Evolutionary conservation across 2,888 invertebrate species (phyloP).

Genomic region (Acanthococcus lagerstroemiae): DNA sequence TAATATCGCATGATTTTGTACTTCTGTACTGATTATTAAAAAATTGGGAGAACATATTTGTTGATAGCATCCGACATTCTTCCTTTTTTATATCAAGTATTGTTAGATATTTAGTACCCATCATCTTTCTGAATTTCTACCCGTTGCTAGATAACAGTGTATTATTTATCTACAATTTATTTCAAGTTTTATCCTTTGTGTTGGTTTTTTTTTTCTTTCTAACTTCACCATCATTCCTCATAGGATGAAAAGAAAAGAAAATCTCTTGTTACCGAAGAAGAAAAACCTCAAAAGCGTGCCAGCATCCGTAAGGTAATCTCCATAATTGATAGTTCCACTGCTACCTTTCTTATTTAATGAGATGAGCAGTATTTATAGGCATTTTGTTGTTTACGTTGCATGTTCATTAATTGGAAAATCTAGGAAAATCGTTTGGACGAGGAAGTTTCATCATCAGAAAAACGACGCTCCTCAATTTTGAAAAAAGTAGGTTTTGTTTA

Average conservation of each 20-base stretch:
- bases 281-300: background rate
- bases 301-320: background rate
- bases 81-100: too few relatives aligned
- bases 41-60: too few relatives aligned
- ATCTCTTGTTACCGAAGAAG: background rate
- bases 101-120: background rate
- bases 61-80: too few relatives aligned
- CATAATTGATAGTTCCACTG: too few relatives aligned
- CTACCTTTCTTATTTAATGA: too few relatives aligned
- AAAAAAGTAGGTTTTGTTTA: slow-evolving; percentile 6
- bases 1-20: too few relatives aligned
- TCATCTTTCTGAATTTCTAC: background rate
- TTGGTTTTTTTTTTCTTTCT: background rate
- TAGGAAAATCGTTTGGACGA: background rate
- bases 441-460: background rate
- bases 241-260: background rate
- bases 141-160: background rate
- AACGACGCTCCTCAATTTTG: background rate
- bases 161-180: too few relatives aligned
- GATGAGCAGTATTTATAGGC: too few relatives aligned
- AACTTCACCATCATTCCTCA: background rate
- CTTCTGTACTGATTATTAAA: too few relatives aligned
- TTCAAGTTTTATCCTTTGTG: too few relatives aligned
- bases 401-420: background rate
- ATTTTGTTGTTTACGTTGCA: too few relatives aligned